Conservation (phyloP, 2,888 invertebrate species). For the Hyles lineata region DNA sequence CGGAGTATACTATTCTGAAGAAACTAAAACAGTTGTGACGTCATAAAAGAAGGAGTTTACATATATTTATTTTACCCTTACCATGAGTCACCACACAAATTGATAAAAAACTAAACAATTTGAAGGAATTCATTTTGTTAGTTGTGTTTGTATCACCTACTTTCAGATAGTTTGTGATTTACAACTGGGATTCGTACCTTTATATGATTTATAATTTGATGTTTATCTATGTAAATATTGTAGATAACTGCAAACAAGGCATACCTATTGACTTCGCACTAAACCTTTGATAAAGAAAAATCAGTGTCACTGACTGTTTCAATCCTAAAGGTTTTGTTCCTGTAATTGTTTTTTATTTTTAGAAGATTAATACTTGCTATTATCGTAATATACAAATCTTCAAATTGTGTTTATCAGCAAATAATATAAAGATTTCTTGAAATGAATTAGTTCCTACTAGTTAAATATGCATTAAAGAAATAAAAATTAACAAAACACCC, state of each 20-base stretch:
- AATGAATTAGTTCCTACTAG: too few relatives aligned
- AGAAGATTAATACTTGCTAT: too few relatives aligned
- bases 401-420: too few relatives aligned
- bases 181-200: not conserved
- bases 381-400: too few relatives aligned
- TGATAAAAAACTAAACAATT: not conserved
- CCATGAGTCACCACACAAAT: not conserved
- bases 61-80: not conserved
- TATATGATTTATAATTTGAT: not conserved
- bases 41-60: not conserved
- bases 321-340: too few relatives aligned
- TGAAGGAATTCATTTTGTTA: slow-evolving; percentile 7
- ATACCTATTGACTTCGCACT: not conserved
- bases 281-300: not conserved
- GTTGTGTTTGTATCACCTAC: not conserved
- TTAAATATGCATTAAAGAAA: too few relatives aligned
- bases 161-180: not conserved
- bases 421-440: too few relatives aligned
- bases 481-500: too few relatives aligned
- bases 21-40: too few relatives aligned
- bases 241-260: not conserved
- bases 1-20: too few relatives aligned
- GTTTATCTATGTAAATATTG: not conserved
- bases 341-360: too few relatives aligned
- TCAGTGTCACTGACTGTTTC: too few relatives aligned